Conservation (phyloP, 1,140 invertebrate species). For the Heliconius eleuchia region DNA sequence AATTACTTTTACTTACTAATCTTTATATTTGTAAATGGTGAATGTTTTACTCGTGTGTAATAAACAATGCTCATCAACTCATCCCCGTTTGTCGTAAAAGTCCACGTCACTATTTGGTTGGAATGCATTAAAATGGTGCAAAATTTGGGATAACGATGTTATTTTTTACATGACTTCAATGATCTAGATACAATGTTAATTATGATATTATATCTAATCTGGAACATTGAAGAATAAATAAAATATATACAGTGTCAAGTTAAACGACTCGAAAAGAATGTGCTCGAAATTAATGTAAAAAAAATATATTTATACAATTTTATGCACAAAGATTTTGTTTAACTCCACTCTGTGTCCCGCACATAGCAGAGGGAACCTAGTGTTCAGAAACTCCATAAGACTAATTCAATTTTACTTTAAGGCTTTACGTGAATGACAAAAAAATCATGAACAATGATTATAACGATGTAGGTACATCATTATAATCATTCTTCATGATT, state of each 20-base stretch:
- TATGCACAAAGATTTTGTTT: neutral
- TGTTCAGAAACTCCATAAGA: too few species aligned
- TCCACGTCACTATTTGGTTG: neutral
- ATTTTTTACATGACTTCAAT: conserved; percentile 23
- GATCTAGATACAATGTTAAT: conserved; percentile 25
- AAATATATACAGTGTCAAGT: conserved; percentile 4
- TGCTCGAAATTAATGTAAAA: neutral
- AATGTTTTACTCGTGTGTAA: neutral
- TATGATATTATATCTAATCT: neutral
- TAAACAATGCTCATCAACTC: neutral
- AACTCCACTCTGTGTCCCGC: too few species aligned
- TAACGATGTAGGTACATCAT: too few species aligned
- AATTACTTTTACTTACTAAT: too few species aligned
- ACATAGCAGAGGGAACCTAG: too few species aligned
- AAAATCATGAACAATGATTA: too few species aligned
- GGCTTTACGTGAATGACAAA: neutral
- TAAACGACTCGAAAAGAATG: neutral
- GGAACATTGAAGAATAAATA: conserved; percentile 4
- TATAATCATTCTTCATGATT: too few species aligned
- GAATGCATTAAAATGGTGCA: neutral
- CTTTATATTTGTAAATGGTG: neutral
- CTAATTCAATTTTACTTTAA: neutral
- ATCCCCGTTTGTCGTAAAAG: neutral
- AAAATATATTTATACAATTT: neutral
- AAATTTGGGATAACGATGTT: conserved; percentile 12